Evolutionary conservation across 1,140 invertebrate genomes (phyloP).

Genomic region (Lucilia cuprina): DNA sequence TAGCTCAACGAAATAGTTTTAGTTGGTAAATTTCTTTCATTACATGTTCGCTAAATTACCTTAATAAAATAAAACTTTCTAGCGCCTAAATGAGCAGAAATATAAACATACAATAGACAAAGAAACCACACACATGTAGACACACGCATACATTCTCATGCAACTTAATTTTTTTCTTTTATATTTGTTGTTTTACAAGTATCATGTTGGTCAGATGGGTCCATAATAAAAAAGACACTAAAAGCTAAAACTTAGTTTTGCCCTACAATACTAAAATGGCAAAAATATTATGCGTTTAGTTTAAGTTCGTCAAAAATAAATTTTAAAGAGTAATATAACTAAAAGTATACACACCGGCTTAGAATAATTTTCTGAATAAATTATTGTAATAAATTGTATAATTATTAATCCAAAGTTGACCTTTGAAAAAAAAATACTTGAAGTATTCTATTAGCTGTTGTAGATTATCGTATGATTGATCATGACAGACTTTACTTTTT

Average conservation of each 20-base stretch:
- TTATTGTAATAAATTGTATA: too few species aligned
- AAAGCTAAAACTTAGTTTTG: background rate
- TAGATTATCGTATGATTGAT: too few species aligned
- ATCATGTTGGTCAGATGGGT: background rate
- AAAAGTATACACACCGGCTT: too few species aligned
- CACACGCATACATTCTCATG: background rate
- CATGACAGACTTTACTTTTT: too few species aligned
- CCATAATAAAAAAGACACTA: background rate
- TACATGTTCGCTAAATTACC: conserved; percentile 7
- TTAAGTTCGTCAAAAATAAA: too few species aligned
- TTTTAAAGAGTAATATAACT: too few species aligned
- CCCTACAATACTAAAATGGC: too few species aligned
- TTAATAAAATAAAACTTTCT: background rate
- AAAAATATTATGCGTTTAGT: too few species aligned
- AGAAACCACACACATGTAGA: background rate
- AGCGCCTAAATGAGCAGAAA: background rate
- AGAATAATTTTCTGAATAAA: too few species aligned
- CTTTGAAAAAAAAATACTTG: too few species aligned
- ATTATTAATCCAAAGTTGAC: too few species aligned
- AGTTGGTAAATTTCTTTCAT: background rate
- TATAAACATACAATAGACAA: background rate
- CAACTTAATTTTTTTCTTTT: background rate
- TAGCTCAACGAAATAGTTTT: background rate
- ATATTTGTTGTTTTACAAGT: background rate
- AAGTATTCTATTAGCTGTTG: too few species aligned